A percentile compares a stretch with the other conserved stretches of the same genome.
Conservation (phyloP, 2,888 invertebrate species). For the Synergus japonicus region DNA sequence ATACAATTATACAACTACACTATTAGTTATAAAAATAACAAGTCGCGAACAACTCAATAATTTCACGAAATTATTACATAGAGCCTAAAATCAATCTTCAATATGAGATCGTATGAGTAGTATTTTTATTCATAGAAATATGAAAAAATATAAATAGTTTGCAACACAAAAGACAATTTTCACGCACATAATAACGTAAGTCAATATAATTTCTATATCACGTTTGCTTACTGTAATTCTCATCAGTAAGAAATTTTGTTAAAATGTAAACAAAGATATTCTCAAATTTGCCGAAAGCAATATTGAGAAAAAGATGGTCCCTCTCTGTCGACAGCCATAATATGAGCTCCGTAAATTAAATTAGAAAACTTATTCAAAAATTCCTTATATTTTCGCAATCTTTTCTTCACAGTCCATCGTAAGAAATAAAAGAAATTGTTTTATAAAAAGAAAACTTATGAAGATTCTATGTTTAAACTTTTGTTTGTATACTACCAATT, state of each 20-base stretch:
- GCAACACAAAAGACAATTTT: slow-evolving; percentile 29
- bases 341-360: slow-evolving; percentile 1
- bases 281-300: slow-evolving; percentile 6
- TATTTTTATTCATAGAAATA: neutral
- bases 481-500: neutral
- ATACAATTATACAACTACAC: neutral
- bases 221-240: neutral
- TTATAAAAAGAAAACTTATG: neutral
- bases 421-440: neutral
- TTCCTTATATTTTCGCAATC: neutral
- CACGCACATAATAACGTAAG: neutral
- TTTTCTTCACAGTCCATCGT: neutral
- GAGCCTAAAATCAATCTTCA: neutral
- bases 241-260: neutral
- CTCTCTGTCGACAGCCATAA: slow-evolving; percentile 23
- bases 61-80: slow-evolving; percentile 7
- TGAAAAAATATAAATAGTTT: neutral
- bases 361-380: slow-evolving; percentile 2
- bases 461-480: neutral
- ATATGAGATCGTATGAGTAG: neutral
- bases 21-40: slow-evolving; percentile 9
- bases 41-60: neutral
- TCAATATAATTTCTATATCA: slow-evolving; percentile 2
- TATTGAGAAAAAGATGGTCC: slow-evolving; percentile 30
- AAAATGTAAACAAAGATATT: neutral